Base-by-base conservation (phyloP, 1,140 invertebrate species). In the Eriosoma lanigerum region DNA sequence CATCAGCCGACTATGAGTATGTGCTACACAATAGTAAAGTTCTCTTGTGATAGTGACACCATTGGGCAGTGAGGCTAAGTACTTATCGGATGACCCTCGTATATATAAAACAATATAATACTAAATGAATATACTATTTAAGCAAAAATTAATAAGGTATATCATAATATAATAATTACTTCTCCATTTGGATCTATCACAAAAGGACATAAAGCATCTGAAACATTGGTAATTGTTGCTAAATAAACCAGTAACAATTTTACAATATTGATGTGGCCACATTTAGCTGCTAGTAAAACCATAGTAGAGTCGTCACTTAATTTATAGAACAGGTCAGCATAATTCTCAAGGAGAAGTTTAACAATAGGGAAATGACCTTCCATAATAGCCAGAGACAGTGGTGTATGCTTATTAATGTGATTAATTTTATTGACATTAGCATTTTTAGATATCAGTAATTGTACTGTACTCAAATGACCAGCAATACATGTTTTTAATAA, bases 231-330 rank as follows among this genome's bases (percentile, higher is more conserved):
- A n/a, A n/a, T n/a, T n/a, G n/a, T n/a, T n/a, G n/a, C n/a, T n/a
- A n/a, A n/a, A n/a, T 95, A 98, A 86, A 98, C 96, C 70, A 99
- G 89, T 64, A 99, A 87, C 81, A 98, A 87, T 86, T 97, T 94
- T 29, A 99, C 97, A 81, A 98, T 96, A 83, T 91, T 91, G 1
- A 95, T 97, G 86, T 98, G 96, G 0, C 97, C 97, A 76, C 96
- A 96, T 87, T 98, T 98, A 15, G 97, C 94, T 50, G 97, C 97
- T 87, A 99, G 97, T 83, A 99, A 98, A 81, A 99, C 88, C 93
- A 98, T 98, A 48, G 96, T 98, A 56, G 96, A 97, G 86, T 97
- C 98, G 87, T 99, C 97, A 88, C 98, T 98, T 13, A 98, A 89
- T 87, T 96, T 96, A 87, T 97, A 95, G 86, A 94, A 95, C 56